These are phyloP conservation scores for Eudemis profundana DNA, from an alignment of 2,888 invertebrate species.

Conservation along the genomic window DNA sequence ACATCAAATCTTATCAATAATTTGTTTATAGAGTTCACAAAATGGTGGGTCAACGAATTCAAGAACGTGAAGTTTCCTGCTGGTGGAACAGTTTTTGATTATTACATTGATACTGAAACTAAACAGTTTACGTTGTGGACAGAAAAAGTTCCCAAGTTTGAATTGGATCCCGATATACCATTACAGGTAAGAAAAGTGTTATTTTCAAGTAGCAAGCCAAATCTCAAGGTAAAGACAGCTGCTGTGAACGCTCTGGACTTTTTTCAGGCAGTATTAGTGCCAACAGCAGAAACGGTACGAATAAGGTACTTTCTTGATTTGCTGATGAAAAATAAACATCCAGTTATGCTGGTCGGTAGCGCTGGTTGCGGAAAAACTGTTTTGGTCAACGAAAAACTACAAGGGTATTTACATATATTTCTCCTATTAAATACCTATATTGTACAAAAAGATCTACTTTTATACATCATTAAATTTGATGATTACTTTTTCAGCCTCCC, in stretches of 20 bases:
- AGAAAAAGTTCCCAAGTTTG: slow-evolving; percentile 95
- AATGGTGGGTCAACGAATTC: slow-evolving; percentile 99
- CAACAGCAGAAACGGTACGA: slow-evolving; percentile 96
- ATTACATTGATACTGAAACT: slow-evolving; percentile 95
- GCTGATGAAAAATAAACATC: slow-evolving; percentile 94
- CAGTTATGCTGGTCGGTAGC: slow-evolving; percentile 97
- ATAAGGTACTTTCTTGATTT: slow-evolving; percentile 95
- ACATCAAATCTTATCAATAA: not conserved
- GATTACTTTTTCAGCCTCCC: slow-evolving; percentile 83
- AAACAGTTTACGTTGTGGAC: slow-evolving; percentile 96
- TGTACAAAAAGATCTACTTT: not conserved
- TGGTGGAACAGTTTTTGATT: slow-evolving; percentile 97
- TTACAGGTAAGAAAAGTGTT: slow-evolving; percentile 87
- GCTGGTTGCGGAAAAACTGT: slow-evolving; percentile 98
- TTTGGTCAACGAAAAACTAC: slow-evolving; percentile 89
- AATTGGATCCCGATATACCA: slow-evolving; percentile 95
- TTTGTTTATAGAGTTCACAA: slow-evolving; percentile 91
- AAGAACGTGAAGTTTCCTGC: slow-evolving; percentile 96
- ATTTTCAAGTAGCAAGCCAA: not conserved
- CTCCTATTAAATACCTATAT: not conserved
- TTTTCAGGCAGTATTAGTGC: slow-evolving; percentile 93
- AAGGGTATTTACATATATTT: slow-evolving; percentile 72
- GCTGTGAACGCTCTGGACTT: slow-evolving; percentile 27
- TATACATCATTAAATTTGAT: not conserved
- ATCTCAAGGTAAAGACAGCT: not conserved